Evolutionary conservation across 2,797 vertebrate genomes (phyloP), one percentile per base, ranked within the genome.

Genomic region (Antennarius maculatus): DNA sequence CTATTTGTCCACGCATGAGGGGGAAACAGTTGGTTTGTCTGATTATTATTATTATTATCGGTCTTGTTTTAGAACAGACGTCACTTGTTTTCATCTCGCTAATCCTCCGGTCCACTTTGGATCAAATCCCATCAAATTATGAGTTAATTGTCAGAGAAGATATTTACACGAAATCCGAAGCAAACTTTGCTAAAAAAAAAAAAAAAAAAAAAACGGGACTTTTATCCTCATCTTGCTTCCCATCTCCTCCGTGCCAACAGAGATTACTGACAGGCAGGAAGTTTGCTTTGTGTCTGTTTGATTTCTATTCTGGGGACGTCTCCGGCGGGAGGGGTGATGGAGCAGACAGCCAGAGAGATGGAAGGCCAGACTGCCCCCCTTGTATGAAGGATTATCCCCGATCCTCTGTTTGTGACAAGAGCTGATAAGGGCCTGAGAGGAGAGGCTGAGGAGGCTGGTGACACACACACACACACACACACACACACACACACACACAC

Each of bases 361-460:
- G 88, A 86, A 85, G 77, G 85, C 86, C 83, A 80, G 81, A 82
- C 86, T 80, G 86, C 84, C 87, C 82, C 79, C 79, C 87, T 88
- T 86, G 87, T 91, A 91, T 89, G 88, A 90, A 89, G 89, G 91
- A 93, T 93, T 92, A 92, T 90, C 89, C 79, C 78, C 84, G 84
- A 89, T 92, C 90, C 86, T 89, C 84, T 87, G 83, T 89, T 86
- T 90, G 91, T 91, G 91, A 92, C 90, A 91, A 90, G 89, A 81
- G 84, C 85, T 90, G 91, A 92, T 92, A 92, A 92, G 86, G 74
- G 85, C 69, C 82, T 89, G 84, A 90, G 90, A 90, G 89, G 82
- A 84, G 81, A 80, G 85, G 77, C 86, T 87, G 86, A 91, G 71
- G 85, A 86, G 89, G 85, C 81, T 45, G 45, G 11, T 76, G 70